These are phyloP conservation scores for Pao palembangensis DNA, from an alignment of 2,113 vertebrate species.

Conservation along the genomic window DNA sequence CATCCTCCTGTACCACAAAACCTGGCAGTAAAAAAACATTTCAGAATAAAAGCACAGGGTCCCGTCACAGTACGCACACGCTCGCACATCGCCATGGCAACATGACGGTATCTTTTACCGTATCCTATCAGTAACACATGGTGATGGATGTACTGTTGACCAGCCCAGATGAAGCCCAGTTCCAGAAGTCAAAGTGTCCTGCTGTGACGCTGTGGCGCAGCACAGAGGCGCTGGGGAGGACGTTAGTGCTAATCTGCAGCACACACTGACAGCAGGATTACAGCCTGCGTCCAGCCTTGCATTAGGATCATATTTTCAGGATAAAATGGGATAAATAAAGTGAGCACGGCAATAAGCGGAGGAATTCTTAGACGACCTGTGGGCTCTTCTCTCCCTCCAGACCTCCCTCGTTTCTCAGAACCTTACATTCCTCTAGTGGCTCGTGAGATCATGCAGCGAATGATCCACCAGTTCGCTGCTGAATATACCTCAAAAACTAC, in stretches of 20 bases:
- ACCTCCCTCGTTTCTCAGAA: slow-evolving; percentile 94
- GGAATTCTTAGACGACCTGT: slow-evolving; percentile 45
- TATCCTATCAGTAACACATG: too few species aligned
- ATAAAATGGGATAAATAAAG: slow-evolving; percentile 45
- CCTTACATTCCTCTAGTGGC: slow-evolving; percentile 98
- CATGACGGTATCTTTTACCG: too few species aligned
- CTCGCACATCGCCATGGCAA: too few species aligned
- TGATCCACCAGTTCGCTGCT: slow-evolving; percentile 99
- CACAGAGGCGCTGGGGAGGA: too few species aligned
- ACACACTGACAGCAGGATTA: slow-evolving; percentile 38
- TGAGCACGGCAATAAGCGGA: background rate
- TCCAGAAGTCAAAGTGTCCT: too few species aligned
- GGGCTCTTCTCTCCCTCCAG: slow-evolving; percentile 63
- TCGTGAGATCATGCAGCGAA: slow-evolving; percentile 99
- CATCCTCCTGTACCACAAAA: too few species aligned
- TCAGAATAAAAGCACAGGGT: too few species aligned
- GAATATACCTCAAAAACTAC: slow-evolving; percentile 99
- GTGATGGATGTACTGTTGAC: too few species aligned
- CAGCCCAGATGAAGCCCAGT: too few species aligned
- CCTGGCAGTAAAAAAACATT: background rate
- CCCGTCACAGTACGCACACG: too few species aligned
- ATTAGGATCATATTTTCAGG: slow-evolving; percentile 52
- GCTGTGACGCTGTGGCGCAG: too few species aligned
- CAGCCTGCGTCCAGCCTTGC: slow-evolving; percentile 16
- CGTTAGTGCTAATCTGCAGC: slow-evolving; percentile 22